Base-by-base conservation (phyloP, 2,113 vertebrate genomes). In the Phyllopteryx taeniolatus region DNA sequence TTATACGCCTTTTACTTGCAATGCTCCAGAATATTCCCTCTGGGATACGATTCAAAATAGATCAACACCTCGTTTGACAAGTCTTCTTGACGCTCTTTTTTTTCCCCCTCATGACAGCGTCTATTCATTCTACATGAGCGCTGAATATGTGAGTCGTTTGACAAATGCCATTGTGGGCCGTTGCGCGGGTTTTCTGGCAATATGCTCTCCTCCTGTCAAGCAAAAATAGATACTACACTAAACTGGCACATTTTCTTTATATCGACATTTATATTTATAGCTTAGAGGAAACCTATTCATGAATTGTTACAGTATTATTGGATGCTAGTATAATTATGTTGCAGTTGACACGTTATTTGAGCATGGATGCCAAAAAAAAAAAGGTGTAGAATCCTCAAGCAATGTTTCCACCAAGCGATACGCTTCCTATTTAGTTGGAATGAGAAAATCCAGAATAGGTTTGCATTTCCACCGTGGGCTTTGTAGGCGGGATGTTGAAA, bases 61-160 rank as follows among this genome's bases (percentile, higher is more conserved):
- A 86, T 88, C 78, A 84, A 61, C 4, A 19, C 78, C 51, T 76
- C 74, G 72, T 77, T 78, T 88, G 84, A 87, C 73, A 78, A 43
- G 75, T 13, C 15, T 17, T 22, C 64, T 47, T 47, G 46, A 44
- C 47, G 43, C 59, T 73, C 72, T 77, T 75, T 57, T 57, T 47
- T 19, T 2, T 13, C 6, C 19, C 27, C 33, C 19, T 44, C 62
- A 11, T 44, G 39, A 65, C 42, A 81, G 70, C 80, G 79, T 71
- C 72, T 42, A 22, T 73, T 83, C 67, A 68, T 73, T 75, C 71
- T 76, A 66, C 49, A 10, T 51, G 49, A 79, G 44, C 74, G 70
- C 74, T 77, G 56, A 86, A 76, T 61, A 70, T 75, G 67, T 0
- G 81, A 81, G 76, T 65, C 67, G 69, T 65, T 79, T 69, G 69